Conservation (phyloP, 2,888 invertebrate genomes). For the Acanthosepion lycidas region DNA sequence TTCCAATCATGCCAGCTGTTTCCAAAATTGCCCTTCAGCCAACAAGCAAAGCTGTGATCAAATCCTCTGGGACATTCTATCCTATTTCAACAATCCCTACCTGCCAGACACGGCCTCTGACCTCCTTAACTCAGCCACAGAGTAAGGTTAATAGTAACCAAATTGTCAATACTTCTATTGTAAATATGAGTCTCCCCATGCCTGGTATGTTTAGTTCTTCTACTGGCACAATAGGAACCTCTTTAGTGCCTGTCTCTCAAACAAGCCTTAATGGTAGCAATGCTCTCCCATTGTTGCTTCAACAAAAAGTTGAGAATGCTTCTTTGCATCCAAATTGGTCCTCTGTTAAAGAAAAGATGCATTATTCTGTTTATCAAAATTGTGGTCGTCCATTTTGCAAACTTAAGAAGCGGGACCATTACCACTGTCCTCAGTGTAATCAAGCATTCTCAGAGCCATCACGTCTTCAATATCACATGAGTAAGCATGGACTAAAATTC, state of each 20-base stretch:
- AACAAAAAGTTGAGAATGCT: slow-evolving; percentile 59
- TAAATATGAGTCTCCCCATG: background rate
- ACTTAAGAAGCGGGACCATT: slow-evolving; percentile 84
- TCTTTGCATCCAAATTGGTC: slow-evolving; percentile 63
- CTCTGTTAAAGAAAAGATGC: slow-evolving; percentile 66
- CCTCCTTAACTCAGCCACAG: slow-evolving; percentile 44
- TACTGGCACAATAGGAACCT: background rate
- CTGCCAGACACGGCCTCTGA: background rate
- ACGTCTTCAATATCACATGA: slow-evolving; percentile 81
- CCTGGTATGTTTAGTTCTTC: background rate
- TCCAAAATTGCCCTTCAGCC: slow-evolving; percentile 41
- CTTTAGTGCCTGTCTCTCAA: background rate
- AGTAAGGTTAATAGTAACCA: background rate
- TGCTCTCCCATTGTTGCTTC: slow-evolving; percentile 62
- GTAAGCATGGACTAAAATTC: slow-evolving; percentile 79
- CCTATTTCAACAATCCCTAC: slow-evolving; percentile 78
- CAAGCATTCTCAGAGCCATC: slow-evolving; percentile 86
- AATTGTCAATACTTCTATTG: background rate
- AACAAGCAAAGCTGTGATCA: slow-evolving; percentile 81
- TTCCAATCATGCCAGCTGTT: slow-evolving; percentile 52
- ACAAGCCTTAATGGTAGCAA: slow-evolving; percentile 46
- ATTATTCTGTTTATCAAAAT: slow-evolving; percentile 66
- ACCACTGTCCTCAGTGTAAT: slow-evolving; percentile 86
- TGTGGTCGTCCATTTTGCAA: slow-evolving; percentile 88
- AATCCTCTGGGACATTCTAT: slow-evolving; percentile 93